Base-by-base conservation (phyloP, 1,140 invertebrate genomes). In the Diuraphis noxia region DNA sequence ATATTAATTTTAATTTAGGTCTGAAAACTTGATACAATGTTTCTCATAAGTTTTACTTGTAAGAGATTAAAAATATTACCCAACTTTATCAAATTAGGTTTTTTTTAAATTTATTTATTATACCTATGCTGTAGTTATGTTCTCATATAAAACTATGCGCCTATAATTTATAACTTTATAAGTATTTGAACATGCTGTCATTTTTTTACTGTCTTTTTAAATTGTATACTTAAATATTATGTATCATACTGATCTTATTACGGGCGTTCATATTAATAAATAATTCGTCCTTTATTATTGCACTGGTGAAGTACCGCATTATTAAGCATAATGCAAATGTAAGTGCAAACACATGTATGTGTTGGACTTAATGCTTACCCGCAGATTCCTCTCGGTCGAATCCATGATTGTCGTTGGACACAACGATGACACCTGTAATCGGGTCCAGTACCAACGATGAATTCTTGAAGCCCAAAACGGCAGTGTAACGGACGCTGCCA, bases 341-440 rank as follows among this genome's bases (percentile, higher is more conserved):
- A 7, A 49, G 21, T 52, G 25, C 9, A 52, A 7, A 25, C 23
- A 52, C 52, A 43, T 43, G 41, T 43, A n/a, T n/a, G 21, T 25
- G 52, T 52, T 21, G 49, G 19, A 52, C 25, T 63, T 63, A 5
- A 13, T 72, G n/a, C n/a, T 77, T 93, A 94, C 94, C 94, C 92
- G 96, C 94, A 93, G 96, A 95, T 23, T 95, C 94, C 94, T 99
- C 98, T 79, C 98, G 95, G 94, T 99, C 98, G 91, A 99, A 96
- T 38, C 95, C 95, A 87, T 96, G 95, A 91, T 95, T 96, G 92
- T 96, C 96, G 25, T 96, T 96, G 34, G 96, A 96, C 2, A 98
- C 96, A 2, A 96, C 96, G 91, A 99, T 96, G 40, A 96, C 93
- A 13, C 98, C 98, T 21, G 96, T 96, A 72, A 96, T 94, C 40